Evolutionary conservation across 2,888 invertebrate genomes (phyloP), one percentile per base, ranked within the genome.

Genomic region (Rhyacophila evoluta): DNA sequence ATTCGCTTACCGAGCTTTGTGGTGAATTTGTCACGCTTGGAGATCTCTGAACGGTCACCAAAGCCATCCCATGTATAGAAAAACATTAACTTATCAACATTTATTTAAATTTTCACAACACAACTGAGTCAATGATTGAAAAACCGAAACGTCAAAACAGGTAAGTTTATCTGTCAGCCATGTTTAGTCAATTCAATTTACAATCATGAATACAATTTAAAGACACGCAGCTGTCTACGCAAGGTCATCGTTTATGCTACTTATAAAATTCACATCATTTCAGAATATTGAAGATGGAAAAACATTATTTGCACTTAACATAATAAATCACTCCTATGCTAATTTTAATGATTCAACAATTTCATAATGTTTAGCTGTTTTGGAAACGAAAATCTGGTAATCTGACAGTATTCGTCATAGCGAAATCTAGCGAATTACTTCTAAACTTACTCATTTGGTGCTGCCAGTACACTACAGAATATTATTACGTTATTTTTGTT

Each of bases 1-100:
- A 19, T 55, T 55, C 39, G 90, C 91, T 90, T 85, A 91, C 91
- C 85, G 90, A 89, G 85, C 88, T 90, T 84, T 89, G 91, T 81
- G 93, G 92, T 83, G 91, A 91, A 87, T 91, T 92, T 87, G 91
- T 91, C 84, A 92, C 91, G 89, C 93, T 93, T 84, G 93, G 93
- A 84, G 93, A 93, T 86, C 93, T 91, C 86, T 93, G 93, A 86
- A 94, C 92, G 84, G 93, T 93, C 87, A 94, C 93, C 87, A 93
- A 89, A 86, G 93, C 93, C 93, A 94, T 93, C 84, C 74, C 80
- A 80, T 77, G 68, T 37, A 15, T 37, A 75, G 68, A 72, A 71
- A 80, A 74, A 80, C 76, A 79, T 79, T 72, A 74, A 77, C 36
- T 75, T n/a, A 72, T 19, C 19, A 74, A 78, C 70, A 74, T 74